Base-by-base conservation (phyloP, 2,797 vertebrate species). In the Gallinago solitaria region DNA sequence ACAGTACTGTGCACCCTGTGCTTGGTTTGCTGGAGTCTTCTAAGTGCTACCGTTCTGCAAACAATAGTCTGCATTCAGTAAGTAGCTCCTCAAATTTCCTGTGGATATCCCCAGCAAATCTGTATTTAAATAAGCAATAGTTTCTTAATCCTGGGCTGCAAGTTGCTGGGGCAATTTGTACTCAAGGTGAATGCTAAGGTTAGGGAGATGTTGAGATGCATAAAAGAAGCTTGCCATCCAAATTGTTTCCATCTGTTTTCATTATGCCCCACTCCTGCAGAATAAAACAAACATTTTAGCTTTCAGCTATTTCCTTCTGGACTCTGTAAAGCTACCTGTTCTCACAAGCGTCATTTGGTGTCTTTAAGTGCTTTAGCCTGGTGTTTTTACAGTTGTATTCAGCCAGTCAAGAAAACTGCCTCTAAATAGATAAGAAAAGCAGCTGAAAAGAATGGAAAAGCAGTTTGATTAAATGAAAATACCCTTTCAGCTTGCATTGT, bases 241-340 rank as follows among this genome's bases (percentile, higher is more conserved):
- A 93, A 96, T 93, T 86, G 81, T 92, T 97, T 96, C 95, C 95
- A 96, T 96, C 81, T 95, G 97, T 79, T 95, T 91, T 81, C 81
- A 87, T 45, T n/a, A 78, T 89, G 71, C 88, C 93, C 90, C 35
- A 68, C 70, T 93, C 76, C 81, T 95, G 92, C 83, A 82, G 80
- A 78, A 85, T 88, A 91, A 96, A 95, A 73, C 60, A 91, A 95
- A 89, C 63, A 65, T 95, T 97, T 96, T 96, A 96, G 86, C 84
- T 95, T 96, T 96, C 83, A 94, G 95, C 90, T 87, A 93, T 93
- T 97, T 96, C 96, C 90, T 96, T 95, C 88, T 95, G 94, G 93
- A 85, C 61, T 89, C 90, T 89, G 92, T 95, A 96, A 95, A 95
- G 96, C 94, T 96, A 97, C 96, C 96, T 97, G 95, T 93, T 96